Evolutionary conservation across 2,113 vertebrate genomes (phyloP), one percentile per base, ranked within the genome.

Genomic region (Halichoeres trimaculatus): DNA sequence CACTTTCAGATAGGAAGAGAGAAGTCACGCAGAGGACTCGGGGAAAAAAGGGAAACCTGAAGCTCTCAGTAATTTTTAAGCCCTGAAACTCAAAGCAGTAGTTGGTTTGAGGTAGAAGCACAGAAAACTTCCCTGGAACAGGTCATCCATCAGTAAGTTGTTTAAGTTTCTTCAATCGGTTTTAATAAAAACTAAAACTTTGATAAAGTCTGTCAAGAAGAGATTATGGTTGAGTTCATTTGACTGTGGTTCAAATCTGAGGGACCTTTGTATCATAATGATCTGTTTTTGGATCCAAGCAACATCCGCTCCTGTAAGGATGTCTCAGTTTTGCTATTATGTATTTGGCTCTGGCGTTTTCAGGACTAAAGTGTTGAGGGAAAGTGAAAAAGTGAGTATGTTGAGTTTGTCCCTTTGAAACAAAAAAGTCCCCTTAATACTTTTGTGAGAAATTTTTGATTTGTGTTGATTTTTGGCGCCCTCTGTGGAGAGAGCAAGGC

Each of bases 21-120:
- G 24, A 30, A 30, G 14, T 20, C 23, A 55, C 35, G 11, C 19
- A 19, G 35, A 53, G 35, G 36, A 47, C n/a, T 38, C 6, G 38
- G 10, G 19, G 13, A 50, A 50, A 11, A 26, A 43, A n/a, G 13
- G 2, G 10, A 19, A 53, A 55, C 14, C 5, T 45, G 35, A 65
- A 60, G 16, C 19, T 58, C 38, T 58, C 4, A 9, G 4, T 53
- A 47, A 52, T 34, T 45, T 38, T 30, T 20, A n/a, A 48, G n/a
- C 43, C 38, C 30, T 71, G 19, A 78, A 48, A 75, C 52, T 34
- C 13, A 20, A 13, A 65, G 47, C 1, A 24, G 14, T 48, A 4
- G 48, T 30, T 50, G 40, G 48, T 74, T 35, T 41, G 17, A 20
- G 14, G 14, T 34, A n/a, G 47, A 45, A 17, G 3, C 7, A 16